phyloP scores from a whole-genome alignment of 2,888 invertebrate species.

The Perizoma affinitatum region DNA sequence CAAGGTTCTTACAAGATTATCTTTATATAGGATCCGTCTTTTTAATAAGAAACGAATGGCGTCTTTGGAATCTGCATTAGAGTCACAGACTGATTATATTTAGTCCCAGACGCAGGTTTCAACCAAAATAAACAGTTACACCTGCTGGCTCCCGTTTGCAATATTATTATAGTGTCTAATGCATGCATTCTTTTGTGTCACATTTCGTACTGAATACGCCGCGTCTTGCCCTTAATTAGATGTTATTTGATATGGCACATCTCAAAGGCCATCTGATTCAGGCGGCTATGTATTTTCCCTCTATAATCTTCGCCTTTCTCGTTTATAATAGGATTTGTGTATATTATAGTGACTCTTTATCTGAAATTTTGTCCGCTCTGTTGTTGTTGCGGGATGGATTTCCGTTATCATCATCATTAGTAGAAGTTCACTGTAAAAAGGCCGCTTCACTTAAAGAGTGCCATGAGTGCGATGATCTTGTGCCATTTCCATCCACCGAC shows the following conservation, averaged over 20 bases:
- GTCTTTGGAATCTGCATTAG: slow-evolving; percentile 22
- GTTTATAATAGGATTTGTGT: no score
- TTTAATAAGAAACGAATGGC: slow-evolving; percentile 3
- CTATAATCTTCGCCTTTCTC: background rate
- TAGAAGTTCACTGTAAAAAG: no score
- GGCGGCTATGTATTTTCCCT: background rate
- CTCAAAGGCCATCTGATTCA: background rate
- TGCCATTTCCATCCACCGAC: no score
- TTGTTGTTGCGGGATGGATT: no score
- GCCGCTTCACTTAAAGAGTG: no score
- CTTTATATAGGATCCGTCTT: background rate
- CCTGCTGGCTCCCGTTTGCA: slow-evolving; percentile 50
- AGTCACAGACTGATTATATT: slow-evolving; percentile 31
- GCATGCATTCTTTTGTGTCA: slow-evolving; percentile 37
- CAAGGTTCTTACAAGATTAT: no score
- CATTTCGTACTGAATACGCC: slow-evolving; percentile 45
- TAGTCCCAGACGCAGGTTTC: slow-evolving; percentile 52
- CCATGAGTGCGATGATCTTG: no score
- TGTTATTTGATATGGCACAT: slow-evolving; percentile 36
- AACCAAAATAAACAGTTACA: slow-evolving; percentile 53
- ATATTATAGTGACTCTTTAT: no score
- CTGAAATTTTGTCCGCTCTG: no score
- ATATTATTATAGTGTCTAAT: slow-evolving; percentile 44
- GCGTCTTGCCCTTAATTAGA: slow-evolving; percentile 45
- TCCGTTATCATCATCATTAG: no score